These are phyloP conservation scores for Agapornis roseicollis DNA, from an alignment of 2,113 vertebrate genomes.

Conservation along the genomic window DNA sequence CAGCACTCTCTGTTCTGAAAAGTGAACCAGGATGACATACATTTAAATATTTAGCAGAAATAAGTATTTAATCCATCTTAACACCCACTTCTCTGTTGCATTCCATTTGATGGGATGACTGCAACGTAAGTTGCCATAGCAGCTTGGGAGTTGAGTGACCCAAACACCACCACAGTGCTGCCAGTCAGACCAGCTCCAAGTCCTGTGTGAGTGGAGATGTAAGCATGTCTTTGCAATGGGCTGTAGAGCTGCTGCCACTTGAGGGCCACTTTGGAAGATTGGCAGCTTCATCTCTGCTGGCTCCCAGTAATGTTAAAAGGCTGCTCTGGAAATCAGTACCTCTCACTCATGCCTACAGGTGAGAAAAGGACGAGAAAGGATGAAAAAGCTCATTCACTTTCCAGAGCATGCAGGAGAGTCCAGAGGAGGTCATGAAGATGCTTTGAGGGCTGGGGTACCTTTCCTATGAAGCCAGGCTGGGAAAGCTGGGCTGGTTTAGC, in stretches of 20 bases:
- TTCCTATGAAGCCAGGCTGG: background rate
- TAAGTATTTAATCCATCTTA: background rate
- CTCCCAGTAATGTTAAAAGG: background rate
- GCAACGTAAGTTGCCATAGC: background rate
- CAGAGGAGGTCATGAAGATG: background rate
- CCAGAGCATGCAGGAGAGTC: background rate
- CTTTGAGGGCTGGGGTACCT: background rate
- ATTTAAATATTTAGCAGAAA: background rate
- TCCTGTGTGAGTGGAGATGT: accelerated
- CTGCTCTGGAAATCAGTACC: background rate
- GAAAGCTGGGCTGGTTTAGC: background rate
- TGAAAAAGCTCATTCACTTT: background rate
- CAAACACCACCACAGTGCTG: background rate
- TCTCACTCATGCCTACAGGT: background rate
- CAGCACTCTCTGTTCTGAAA: background rate
- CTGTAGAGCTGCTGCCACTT: background rate
- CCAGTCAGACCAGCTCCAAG: background rate
- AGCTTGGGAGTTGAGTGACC: background rate
- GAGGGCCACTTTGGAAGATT: background rate
- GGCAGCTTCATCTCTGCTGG: background rate
- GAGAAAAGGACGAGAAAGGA: background rate
- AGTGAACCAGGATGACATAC: background rate
- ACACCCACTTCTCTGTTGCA: background rate
- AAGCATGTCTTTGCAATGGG: background rate
- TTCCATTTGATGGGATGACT: background rate